Evolutionary conservation across 53 echinoderm and acorn worm species (phyloP).

Genomic region (Antedon mediterranea): DNA sequence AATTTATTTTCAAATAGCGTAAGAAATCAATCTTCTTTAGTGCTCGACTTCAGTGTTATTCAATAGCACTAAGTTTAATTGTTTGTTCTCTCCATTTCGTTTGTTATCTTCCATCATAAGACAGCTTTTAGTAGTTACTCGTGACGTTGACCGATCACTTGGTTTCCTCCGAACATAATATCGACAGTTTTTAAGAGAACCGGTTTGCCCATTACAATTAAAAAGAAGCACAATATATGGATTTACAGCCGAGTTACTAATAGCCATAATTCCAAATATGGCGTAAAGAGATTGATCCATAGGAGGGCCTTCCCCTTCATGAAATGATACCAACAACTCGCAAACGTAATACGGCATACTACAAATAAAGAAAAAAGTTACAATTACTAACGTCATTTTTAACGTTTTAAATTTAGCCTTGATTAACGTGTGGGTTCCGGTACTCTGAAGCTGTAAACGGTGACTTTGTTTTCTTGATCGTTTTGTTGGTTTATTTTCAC

Average conservation of each 20-base stretch:
- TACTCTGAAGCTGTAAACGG: constrained; percentile 55
- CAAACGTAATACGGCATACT: constrained; percentile 79
- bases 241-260: constrained; percentile 79
- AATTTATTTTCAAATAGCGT: no score
- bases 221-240: constrained; percentile 85
- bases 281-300: constrained; percentile 50
- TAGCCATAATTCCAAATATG: constrained; percentile 80
- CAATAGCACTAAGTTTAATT: not conserved
- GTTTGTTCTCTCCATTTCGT: not conserved
- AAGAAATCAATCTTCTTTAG: no score
- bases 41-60: not conserved
- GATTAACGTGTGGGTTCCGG: constrained; percentile 57
- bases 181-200: not conserved
- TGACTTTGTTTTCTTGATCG: constrained; percentile 39
- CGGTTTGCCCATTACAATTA: constrained; percentile 12
- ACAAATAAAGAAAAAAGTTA: constrained; percentile 62
- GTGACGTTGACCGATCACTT: not conserved
- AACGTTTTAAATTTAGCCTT: constrained; percentile 88
- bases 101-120: not conserved
- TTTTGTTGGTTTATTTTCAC: constrained; percentile 23
- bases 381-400: constrained; percentile 73
- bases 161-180: not conserved
- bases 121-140: not conserved
- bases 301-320: constrained; percentile 1
- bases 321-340: constrained; percentile 52